A percentile compares a stretch with the other conserved stretches of the same genome.
phyloP scores from a whole-genome alignment of 2,797 vertebrate species.

The Denticeps clupeoides region DNA sequence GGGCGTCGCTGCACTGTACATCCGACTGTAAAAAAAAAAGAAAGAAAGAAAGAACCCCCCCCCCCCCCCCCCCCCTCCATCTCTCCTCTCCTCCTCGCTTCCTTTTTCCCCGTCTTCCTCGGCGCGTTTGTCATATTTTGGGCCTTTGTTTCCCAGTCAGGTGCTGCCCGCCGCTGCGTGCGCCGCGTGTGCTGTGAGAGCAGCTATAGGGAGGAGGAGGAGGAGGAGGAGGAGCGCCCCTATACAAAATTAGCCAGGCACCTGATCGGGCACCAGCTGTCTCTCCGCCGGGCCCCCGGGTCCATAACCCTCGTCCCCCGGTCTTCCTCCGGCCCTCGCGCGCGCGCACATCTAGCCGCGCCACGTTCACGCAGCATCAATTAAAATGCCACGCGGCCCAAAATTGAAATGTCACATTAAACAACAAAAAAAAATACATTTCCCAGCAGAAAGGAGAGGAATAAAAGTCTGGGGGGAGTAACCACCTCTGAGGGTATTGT shows the following conservation, averaged over 20 bases:
- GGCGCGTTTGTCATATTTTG: not conserved
- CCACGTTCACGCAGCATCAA: not conserved
- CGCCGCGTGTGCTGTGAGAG: slow-evolving; percentile 12
- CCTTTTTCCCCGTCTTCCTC: too few species aligned
- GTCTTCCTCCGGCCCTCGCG: too few species aligned
- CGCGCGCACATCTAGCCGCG: too few species aligned
- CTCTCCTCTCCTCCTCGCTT: too few species aligned
- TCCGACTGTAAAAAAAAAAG: too few species aligned
- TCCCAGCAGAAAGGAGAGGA: too few species aligned
- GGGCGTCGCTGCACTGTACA: too few species aligned
- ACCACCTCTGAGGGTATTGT: slow-evolving; percentile 98
- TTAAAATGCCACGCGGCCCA: not conserved
- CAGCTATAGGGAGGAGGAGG: not conserved
- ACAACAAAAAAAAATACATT: not conserved
- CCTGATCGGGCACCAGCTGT: slow-evolving; percentile 63
- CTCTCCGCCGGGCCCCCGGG: slow-evolving; percentile 58
- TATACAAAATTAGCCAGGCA: slow-evolving; percentile 40
- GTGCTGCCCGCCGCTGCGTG: too few species aligned
- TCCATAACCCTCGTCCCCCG: too few species aligned
- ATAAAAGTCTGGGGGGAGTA: too few species aligned
- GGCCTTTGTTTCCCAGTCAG: not conserved
- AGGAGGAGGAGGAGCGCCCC: not conserved
- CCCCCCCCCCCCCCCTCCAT: too few species aligned
- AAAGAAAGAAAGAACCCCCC: too few species aligned
- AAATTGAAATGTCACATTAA: not conserved